Percentiles rank a stretch among this genome's conserved stretches.
Evolutionary conservation across 1,140 invertebrate species (phyloP).

Genomic region (Drosophila ambigua): DNA sequence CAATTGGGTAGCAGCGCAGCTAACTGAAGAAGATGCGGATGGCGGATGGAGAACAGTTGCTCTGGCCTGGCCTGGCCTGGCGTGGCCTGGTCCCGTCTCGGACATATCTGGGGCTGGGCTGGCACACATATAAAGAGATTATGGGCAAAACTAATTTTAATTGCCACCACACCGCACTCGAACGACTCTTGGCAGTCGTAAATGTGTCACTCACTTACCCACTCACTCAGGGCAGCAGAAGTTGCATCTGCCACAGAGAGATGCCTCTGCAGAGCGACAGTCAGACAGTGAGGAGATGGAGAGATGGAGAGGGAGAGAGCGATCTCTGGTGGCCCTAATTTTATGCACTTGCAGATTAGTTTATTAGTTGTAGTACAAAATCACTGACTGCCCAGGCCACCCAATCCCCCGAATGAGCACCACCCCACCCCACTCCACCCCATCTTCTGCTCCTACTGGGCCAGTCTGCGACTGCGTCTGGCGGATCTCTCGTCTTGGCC

Average conservation of each 20-base stretch:
- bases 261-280: slow-evolving; percentile 30
- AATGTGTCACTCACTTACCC: slow-evolving; percentile 75
- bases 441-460: background rate
- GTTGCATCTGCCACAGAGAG: slow-evolving; percentile 12
- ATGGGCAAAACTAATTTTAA: slow-evolving; percentile 80
- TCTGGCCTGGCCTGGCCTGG: background rate
- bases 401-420: background rate
- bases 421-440: background rate
- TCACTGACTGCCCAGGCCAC: slow-evolving; percentile 57
- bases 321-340: slow-evolving; percentile 76
- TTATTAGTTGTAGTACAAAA: slow-evolving; percentile 81
- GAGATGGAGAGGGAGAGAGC: slow-evolving; percentile 3
- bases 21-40: slow-evolving; percentile 11
- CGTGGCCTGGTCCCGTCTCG: no score
- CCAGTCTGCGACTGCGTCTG: slow-evolving; percentile 2
- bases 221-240: slow-evolving; percentile 23
- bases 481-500: slow-evolving; percentile 49
- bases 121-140: slow-evolving; percentile 71
- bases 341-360: slow-evolving; percentile 82
- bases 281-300: background rate
- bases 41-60: slow-evolving; percentile 10
- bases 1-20: slow-evolving; percentile 70
- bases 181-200: slow-evolving; percentile 57
- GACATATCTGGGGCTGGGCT: slow-evolving; percentile 20
- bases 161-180: slow-evolving; percentile 36